phyloP scores from a whole-genome alignment of 2,888 invertebrate species.

The Erebia epiphron region DNA sequence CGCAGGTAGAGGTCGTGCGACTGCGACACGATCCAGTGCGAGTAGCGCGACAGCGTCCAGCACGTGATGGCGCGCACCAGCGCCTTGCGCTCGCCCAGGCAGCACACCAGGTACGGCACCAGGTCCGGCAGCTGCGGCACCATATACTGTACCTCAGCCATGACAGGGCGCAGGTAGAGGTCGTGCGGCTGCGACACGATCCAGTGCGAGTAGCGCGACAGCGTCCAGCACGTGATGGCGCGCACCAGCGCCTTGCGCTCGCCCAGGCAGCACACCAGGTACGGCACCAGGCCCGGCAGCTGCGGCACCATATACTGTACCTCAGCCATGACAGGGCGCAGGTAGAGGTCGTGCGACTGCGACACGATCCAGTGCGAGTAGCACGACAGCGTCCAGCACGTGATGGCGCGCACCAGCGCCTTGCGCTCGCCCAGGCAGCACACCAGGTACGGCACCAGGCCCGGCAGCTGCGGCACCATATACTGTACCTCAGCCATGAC shows the following conservation, averaged over 20 bases:
- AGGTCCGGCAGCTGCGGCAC: slow-evolving; percentile 97
- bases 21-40: slow-evolving; percentile 99
- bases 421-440: slow-evolving; percentile 96
- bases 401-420: slow-evolving; percentile 98
- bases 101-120: slow-evolving; percentile 96
- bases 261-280: slow-evolving; percentile 94
- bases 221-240: slow-evolving; percentile 99
- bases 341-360: slow-evolving; percentile 96
- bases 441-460: slow-evolving; percentile 97
- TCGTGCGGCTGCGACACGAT: slow-evolving; percentile 98
- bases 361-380: slow-evolving; percentile 99
- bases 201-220: slow-evolving; percentile 99
- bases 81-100: slow-evolving; percentile 96
- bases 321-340: slow-evolving; percentile 97
- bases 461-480: slow-evolving; percentile 98
- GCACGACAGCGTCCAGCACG: slow-evolving; percentile 99
- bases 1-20: slow-evolving; percentile 96
- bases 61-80: slow-evolving; percentile 99
- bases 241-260: slow-evolving; percentile 98
- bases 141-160: slow-evolving; percentile 93
- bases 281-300: slow-evolving; percentile 97
- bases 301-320: slow-evolving; percentile 93
- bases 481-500: slow-evolving; percentile 92
- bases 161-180: slow-evolving; percentile 95
- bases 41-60: slow-evolving; percentile 99